Conservation (phyloP, 1,140 invertebrate genomes). For the Anastatus disparis region DNA sequence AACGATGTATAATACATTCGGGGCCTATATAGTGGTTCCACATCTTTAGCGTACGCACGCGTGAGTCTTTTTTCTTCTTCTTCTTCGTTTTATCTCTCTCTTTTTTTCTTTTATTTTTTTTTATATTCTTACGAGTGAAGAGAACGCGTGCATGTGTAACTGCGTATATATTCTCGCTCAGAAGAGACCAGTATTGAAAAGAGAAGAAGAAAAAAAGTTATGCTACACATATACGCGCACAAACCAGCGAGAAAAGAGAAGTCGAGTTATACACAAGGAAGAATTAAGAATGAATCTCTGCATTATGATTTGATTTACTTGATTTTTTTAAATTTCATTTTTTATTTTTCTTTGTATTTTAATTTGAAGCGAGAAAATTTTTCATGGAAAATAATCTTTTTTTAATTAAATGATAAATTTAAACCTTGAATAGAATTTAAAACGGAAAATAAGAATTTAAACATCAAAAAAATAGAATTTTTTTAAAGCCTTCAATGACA, state of each 20-base stretch:
- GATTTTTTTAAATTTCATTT: too few species aligned
- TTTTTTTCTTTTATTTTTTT: constrained; percentile 18
- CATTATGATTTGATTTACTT: too few species aligned
- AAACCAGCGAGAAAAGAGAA: neutral
- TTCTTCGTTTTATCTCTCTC: neutral
- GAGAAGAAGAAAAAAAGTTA: neutral
- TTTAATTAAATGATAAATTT: too few species aligned
- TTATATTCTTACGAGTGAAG: neutral
- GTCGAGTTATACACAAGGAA: neutral
- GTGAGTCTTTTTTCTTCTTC: neutral
- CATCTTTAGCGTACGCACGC: constrained; percentile 13
- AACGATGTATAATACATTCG: constrained; percentile 54
- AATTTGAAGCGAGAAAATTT: too few species aligned
- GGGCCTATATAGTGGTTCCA: constrained; percentile 30
- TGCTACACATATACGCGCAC: too few species aligned
- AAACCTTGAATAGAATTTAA: too few species aligned
- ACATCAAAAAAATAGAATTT: too few species aligned
- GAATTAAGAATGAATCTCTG: neutral
- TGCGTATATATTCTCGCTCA: constrained; percentile 20
- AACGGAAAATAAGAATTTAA: too few species aligned
- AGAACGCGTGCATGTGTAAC: constrained; percentile 37
- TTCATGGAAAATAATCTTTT: too few species aligned
- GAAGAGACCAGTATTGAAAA: constrained; percentile 24
- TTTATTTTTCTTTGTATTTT: too few species aligned
- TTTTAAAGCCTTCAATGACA: too few species aligned